Percentiles rank a stretch among this genome's conserved stretches.
Evolutionary conservation across 2,888 invertebrate genomes (phyloP).

Genomic region (Apamea crenata): DNA sequence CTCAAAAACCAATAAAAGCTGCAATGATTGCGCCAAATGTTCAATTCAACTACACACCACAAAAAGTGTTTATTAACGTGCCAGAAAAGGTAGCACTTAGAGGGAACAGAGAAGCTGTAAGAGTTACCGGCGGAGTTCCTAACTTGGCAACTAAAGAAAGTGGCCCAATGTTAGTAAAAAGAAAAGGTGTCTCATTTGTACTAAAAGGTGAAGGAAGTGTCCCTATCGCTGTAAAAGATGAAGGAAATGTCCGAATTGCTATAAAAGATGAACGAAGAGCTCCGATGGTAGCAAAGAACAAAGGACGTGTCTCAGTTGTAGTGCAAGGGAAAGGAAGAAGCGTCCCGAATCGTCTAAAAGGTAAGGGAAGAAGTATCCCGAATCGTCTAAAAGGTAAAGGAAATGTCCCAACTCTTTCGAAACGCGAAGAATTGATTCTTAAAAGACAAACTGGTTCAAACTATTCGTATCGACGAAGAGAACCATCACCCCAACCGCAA

Average conservation of each 20-base stretch:
- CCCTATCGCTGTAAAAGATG: background rate
- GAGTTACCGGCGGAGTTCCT: slow-evolving; percentile 6
- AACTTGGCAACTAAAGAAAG: slow-evolving; percentile 8
- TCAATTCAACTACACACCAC: background rate
- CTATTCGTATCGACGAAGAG: background rate
- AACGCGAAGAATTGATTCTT: slow-evolving; percentile 6
- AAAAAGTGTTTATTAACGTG: background rate
- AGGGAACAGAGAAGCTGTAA: slow-evolving; percentile 3
- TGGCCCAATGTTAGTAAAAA: background rate
- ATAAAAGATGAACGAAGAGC: background rate
- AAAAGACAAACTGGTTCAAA: background rate
- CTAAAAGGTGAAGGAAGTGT: background rate
- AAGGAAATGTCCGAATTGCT: background rate
- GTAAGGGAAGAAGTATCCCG: background rate
- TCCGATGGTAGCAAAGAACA: background rate
- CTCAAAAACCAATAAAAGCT: background rate
- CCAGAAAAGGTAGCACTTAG: background rate
- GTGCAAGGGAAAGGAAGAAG: slow-evolving; percentile 3
- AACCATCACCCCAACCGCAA: too few relatives aligned
- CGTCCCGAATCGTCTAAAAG: background rate
- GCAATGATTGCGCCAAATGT: background rate
- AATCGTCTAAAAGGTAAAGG: slow-evolving; percentile 6
- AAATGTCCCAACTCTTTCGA: background rate
- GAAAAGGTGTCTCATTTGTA: background rate
- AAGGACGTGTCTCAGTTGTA: background rate